Percentiles rank a stretch among this genome's conserved stretches.
These are phyloP conservation scores for Pteropus rufus DNA, from an alignment of 2,797 vertebrate genomes.

Conservation along the genomic window DNA sequence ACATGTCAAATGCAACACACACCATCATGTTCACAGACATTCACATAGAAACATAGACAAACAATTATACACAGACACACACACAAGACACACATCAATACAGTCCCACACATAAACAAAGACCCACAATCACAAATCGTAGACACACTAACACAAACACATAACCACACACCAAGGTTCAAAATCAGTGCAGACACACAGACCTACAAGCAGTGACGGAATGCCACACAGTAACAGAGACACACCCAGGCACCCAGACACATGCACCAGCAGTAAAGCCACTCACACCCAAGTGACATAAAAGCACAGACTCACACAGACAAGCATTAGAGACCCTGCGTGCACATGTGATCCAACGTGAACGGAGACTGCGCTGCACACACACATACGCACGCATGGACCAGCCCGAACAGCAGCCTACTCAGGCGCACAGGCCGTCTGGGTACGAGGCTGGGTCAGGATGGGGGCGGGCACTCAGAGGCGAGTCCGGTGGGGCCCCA, in stretches of 20 bases:
- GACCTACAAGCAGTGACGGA: neutral
- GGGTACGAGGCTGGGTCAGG: neutral
- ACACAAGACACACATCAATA: neutral
- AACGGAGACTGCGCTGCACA: neutral
- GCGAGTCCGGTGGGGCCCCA: neutral
- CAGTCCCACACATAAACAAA: neutral
- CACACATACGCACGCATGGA: neutral
- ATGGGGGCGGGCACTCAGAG: neutral
- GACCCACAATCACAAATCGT: neutral
- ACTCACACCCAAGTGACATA: neutral
- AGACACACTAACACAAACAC: neutral
- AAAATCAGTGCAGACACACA: neutral
- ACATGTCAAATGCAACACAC: neutral
- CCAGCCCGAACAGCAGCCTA: neutral
- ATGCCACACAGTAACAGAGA: neutral
- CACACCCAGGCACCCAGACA: neutral
- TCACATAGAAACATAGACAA: neutral
- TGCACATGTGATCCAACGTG: accelerated
- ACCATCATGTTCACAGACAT: neutral
- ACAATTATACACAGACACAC: neutral
- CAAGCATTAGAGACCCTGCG: neutral
- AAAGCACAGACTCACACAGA: neutral
- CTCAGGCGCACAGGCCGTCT: neutral
- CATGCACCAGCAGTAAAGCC: neutral
- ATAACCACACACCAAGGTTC: neutral